phyloP scores from a whole-genome alignment of 2,888 invertebrate species.

The Rhagonycha lutea region DNA sequence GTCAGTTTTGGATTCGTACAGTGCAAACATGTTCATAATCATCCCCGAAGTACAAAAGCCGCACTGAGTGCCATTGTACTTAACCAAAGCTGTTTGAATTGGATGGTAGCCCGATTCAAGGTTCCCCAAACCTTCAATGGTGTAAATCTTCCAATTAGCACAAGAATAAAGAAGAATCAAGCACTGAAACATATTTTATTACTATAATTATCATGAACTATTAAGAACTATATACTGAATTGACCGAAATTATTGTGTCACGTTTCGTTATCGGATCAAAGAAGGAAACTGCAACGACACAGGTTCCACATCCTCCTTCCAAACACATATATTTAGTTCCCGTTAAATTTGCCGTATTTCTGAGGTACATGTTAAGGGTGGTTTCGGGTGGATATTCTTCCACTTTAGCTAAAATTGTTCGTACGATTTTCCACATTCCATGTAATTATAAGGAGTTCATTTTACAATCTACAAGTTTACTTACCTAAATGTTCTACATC shows the following conservation, averaged over 20 bases:
- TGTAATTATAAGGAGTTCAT: too few relatives aligned
- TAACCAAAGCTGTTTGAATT: slow-evolving; percentile 63
- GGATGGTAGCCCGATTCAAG: slow-evolving; percentile 63
- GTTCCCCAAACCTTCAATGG: slow-evolving; percentile 70
- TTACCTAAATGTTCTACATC: slow-evolving; percentile 28
- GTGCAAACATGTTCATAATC: slow-evolving; percentile 75
- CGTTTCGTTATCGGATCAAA: slow-evolving; percentile 57
- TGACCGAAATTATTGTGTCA: slow-evolving; percentile 61
- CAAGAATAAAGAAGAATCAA: slow-evolving; percentile 59
- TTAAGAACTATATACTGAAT: slow-evolving; percentile 62
- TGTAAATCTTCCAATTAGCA: slow-evolving; percentile 59
- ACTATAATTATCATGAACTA: slow-evolving; percentile 51
- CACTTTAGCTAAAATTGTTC: background rate
- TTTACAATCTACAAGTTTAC: background rate
- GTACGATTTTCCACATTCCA: background rate
- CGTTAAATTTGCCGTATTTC: slow-evolving; percentile 63
- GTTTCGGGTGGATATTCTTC: slow-evolving; percentile 49
- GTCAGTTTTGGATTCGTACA: slow-evolving; percentile 48
- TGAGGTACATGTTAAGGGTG: slow-evolving; percentile 66
- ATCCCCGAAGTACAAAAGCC: slow-evolving; percentile 76
- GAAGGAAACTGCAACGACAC: slow-evolving; percentile 60
- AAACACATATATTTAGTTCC: slow-evolving; percentile 75
- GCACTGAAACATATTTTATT: slow-evolving; percentile 57
- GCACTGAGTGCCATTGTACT: slow-evolving; percentile 69
- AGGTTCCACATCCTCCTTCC: slow-evolving; percentile 75